Conservation (phyloP, 1,140 invertebrate species). For the Halictus rubicundus region DNA sequence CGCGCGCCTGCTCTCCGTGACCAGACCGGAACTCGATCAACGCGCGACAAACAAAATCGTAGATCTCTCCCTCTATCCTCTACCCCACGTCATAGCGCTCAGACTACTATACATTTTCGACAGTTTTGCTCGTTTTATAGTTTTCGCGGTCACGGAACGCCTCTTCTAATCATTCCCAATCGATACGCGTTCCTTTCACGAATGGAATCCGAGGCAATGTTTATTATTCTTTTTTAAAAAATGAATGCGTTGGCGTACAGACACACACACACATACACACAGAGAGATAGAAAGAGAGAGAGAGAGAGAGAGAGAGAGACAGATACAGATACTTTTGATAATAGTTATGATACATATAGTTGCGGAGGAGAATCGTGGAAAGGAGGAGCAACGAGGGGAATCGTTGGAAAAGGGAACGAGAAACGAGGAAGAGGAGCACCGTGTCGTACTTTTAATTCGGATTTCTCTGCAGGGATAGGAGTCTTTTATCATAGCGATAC, state of each 20-base stretch:
- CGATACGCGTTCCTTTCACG: conserved; percentile 66
- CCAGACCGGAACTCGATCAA: conserved; percentile 6
- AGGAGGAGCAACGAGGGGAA: neutral
- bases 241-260: conserved; percentile 34
- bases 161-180: conserved; percentile 71
- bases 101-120: too few relatives aligned
- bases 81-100: too few relatives aligned
- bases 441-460: neutral
- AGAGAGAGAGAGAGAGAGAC: conserved; percentile 8
- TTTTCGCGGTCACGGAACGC: neutral
- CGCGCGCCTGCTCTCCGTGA: conserved; percentile 21
- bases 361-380: conserved; percentile 42
- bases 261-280: neutral
- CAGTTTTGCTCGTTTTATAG: too few relatives aligned
- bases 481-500: conserved; percentile 13
- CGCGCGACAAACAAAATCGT: conserved; percentile 1
- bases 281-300: neutral
- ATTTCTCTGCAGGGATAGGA: neutral
- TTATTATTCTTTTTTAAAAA: conserved; percentile 12
- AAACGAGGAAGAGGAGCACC: neutral
- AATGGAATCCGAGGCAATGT: conserved; percentile 50
- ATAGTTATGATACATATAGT: conserved; percentile 49
- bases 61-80: neutral
- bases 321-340: conserved; percentile 69
- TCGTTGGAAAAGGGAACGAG: too few relatives aligned